Conservation (phyloP, 2,888 invertebrate genomes). For the Embidobia sp. region DNA sequence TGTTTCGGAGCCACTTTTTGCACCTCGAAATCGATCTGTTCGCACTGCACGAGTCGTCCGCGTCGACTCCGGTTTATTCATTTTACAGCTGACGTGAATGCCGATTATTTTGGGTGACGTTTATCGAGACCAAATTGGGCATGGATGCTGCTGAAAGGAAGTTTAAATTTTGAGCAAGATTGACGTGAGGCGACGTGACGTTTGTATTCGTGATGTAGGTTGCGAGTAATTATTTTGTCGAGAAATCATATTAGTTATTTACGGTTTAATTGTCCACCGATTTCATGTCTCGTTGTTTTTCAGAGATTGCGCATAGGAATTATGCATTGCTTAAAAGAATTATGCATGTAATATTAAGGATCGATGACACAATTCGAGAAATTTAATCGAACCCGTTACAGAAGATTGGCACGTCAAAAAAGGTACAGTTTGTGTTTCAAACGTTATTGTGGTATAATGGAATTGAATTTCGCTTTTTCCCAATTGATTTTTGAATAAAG, state of each 20-base stretch:
- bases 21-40: conserved; percentile 21
- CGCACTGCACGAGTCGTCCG: background rate
- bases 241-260: background rate
- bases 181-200: background rate
- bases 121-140: conserved; percentile 9
- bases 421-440: too few species aligned
- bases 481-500: too few species aligned
- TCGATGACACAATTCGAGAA: too few species aligned
- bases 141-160: conserved; percentile 5
- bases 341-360: too few species aligned
- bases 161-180: conserved; percentile 12
- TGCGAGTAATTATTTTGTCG: background rate
- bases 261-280: background rate
- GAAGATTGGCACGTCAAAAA: too few species aligned
- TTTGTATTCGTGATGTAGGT: background rate
- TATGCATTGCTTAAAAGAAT: too few species aligned
- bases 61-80: conserved; percentile 16
- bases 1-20: conserved; percentile 36
- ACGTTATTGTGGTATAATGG: too few species aligned
- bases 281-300: too few species aligned
- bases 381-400: too few species aligned
- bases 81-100: conserved; percentile 18
- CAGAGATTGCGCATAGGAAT: too few species aligned
- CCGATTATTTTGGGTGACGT: conserved; percentile 16
- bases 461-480: too few species aligned